Percentiles rank a stretch among this genome's conserved stretches.
Conservation (phyloP, 2,888 invertebrate genomes). For the Drosophila vallismaia region DNA sequence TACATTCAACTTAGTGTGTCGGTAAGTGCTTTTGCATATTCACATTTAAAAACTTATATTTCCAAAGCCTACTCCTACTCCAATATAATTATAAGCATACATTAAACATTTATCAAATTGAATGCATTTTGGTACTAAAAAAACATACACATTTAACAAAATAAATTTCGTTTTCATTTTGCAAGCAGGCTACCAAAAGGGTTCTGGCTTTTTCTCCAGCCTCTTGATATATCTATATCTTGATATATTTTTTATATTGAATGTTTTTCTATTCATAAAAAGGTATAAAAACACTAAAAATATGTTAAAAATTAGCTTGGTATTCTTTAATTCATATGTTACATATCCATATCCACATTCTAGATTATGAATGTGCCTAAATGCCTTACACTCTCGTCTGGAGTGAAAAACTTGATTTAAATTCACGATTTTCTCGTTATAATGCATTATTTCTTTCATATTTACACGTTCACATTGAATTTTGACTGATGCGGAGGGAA, state of each 20-base stretch:
- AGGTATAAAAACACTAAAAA: conserved; percentile 64
- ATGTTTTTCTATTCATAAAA: conserved; percentile 46
- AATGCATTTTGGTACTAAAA: conserved; percentile 75
- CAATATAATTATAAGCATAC: conserved; percentile 13
- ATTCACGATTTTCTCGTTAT: conserved; percentile 45
- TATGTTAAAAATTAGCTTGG: conserved; percentile 27
- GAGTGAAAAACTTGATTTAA: conserved; percentile 37
- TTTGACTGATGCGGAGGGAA: too few species aligned
- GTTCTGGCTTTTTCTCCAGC: conserved; percentile 13
- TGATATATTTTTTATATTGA: conserved; percentile 22
- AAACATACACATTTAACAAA: conserved; percentile 61
- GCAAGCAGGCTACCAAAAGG: conserved; percentile 55
- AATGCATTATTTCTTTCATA: conserved; percentile 31
- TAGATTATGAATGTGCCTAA: conserved; percentile 43
- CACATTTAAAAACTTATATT: conserved; percentile 30
- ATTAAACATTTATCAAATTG: conserved; percentile 70
- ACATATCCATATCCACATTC: conserved; percentile 43
- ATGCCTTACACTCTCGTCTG: conserved; percentile 60
- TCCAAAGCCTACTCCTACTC: conserved; percentile 17
- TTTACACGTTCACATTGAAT: conserved; percentile 1
- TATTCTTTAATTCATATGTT: conserved; percentile 27
- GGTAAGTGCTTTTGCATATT: conserved; percentile 42
- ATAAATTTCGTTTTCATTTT: conserved; percentile 49
- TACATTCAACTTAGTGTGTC: conserved; percentile 37
- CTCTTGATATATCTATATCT: conserved; percentile 15